phyloP scores from a whole-genome alignment of 2,888 invertebrate species.

The Acleris laterana region DNA sequence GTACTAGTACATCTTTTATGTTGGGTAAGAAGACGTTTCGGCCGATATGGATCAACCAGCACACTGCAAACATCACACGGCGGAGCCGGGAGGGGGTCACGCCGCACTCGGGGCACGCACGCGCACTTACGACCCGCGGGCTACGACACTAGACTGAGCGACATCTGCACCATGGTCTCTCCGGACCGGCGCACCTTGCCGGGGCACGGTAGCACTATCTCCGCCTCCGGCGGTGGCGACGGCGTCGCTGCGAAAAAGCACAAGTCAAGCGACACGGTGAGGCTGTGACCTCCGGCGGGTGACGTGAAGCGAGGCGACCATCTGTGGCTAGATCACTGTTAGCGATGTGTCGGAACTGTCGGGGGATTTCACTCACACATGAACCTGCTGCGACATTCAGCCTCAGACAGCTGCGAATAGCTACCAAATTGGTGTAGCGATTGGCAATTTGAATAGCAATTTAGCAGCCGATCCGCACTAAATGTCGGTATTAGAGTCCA shows the following conservation, averaged over 20 bases:
- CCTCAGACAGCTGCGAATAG: slow-evolving; percentile 10
- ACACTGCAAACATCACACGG: slow-evolving; percentile 42
- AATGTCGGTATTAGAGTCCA: slow-evolving; percentile 3
- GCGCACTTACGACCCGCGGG: slow-evolving; percentile 64
- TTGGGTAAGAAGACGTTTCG: slow-evolving; percentile 25
- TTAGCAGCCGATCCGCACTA: slow-evolving; percentile 1
- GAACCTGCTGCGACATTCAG: slow-evolving; percentile 9
- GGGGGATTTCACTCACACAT: slow-evolving; percentile 19
- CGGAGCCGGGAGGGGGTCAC: slow-evolving; percentile 37
- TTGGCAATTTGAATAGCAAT: slow-evolving; percentile 7
- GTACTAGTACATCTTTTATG: not conserved
- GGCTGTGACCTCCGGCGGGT: slow-evolving; percentile 10
- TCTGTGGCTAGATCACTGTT: slow-evolving; percentile 21
- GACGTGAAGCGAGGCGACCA: slow-evolving; percentile 18
- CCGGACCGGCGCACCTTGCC: slow-evolving; percentile 72
- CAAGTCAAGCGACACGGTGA: slow-evolving; percentile 30
- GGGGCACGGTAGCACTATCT: slow-evolving; percentile 72
- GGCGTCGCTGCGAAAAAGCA: slow-evolving; percentile 57
- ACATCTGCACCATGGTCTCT: slow-evolving; percentile 59
- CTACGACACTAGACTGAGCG: slow-evolving; percentile 63
- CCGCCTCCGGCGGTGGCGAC: slow-evolving; percentile 59
- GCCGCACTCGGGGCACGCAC: slow-evolving; percentile 54
- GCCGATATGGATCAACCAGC: slow-evolving; percentile 37
- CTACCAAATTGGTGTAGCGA: slow-evolving; percentile 3
- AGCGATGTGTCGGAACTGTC: slow-evolving; percentile 12